Conservation (phyloP, 2,888 invertebrate species). For the Serripes groenlandicus region DNA sequence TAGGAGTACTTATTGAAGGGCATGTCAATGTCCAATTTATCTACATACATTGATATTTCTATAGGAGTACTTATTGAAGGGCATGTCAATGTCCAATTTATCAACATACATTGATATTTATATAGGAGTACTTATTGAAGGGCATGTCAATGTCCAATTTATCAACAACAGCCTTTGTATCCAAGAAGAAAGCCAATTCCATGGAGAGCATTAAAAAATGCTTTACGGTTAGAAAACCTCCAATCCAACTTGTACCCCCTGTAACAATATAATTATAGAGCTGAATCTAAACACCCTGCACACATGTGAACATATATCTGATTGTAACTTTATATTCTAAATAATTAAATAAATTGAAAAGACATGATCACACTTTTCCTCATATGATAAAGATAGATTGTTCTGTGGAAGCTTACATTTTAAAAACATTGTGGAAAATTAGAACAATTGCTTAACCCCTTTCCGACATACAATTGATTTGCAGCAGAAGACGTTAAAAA, state of each 20-base stretch:
- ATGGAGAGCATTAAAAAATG: conserved; percentile 58
- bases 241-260: not conserved
- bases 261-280: not conserved
- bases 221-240: conserved; percentile 55
- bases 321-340: too few species aligned
- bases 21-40: conserved; percentile 61
- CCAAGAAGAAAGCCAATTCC: conserved; percentile 60
- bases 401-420: too few species aligned
- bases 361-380: too few species aligned
- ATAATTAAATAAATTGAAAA: too few species aligned
- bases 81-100: conserved; percentile 61
- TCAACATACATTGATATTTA: conserved; percentile 39
- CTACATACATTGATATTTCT: conserved; percentile 38
- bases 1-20: conserved; percentile 54
- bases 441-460: too few species aligned
- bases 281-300: not conserved
- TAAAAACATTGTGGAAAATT: too few species aligned
- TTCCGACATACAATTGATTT: too few species aligned
- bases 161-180: conserved; percentile 54
- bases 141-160: conserved; percentile 62
- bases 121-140: conserved; percentile 52
- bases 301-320: not conserved
- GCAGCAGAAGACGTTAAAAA: too few species aligned
- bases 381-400: too few species aligned
- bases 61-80: conserved; percentile 51